Evolutionary conservation across 2,113 vertebrate species (phyloP), one percentile per base, ranked within the genome.

Genomic region (Upupa epops): DNA sequence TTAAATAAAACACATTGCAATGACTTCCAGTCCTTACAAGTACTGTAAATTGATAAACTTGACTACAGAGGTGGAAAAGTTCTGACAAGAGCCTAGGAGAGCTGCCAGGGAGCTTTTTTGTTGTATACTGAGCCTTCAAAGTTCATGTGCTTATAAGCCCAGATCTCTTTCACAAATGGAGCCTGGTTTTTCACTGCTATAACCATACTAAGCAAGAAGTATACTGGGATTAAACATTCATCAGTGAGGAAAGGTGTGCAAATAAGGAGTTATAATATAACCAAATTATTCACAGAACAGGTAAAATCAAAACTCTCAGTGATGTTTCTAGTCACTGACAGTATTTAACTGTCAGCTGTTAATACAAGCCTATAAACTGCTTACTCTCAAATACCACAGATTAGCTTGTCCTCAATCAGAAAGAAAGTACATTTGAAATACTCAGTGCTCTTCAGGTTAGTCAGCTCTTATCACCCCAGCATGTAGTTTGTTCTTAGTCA

Each of bases 401-500:
- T 70, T 72, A 80, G 31, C 36, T 80, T 85, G 32, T 63, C 37
- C 77, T 95, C 90, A 94, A 90, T 93, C 71, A 88, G 73, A 79
- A 79, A 92, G 31, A 91, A 66, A 83, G 48, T 88, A 76, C 78
- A 87, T 82, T 96, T 71, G 89, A 88, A 95, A 83, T 79, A 76
- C 52, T 84, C 49, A 74, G 34, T 93, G 85, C 90, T 96, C 90
- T 90, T 94, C 83, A 95, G 72, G 73, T 91, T 82, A 93, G 92
- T 96, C 75, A 76, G 72, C 82, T 95, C 77, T 78, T 88, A 73
- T 95, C 88, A 96, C 77, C 95, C 94, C 96, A 96, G 97, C 92
- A 94, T 78, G 97, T 31, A 92, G 31, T 86, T 96, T 97, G 74
- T 95, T 94, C 93, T 97, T 90, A 81, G 88, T 82, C 75, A 63